These are phyloP conservation scores for Chrysochloris asiatica DNA, from an alignment of 2,113 vertebrate species.

Conservation along the genomic window DNA sequence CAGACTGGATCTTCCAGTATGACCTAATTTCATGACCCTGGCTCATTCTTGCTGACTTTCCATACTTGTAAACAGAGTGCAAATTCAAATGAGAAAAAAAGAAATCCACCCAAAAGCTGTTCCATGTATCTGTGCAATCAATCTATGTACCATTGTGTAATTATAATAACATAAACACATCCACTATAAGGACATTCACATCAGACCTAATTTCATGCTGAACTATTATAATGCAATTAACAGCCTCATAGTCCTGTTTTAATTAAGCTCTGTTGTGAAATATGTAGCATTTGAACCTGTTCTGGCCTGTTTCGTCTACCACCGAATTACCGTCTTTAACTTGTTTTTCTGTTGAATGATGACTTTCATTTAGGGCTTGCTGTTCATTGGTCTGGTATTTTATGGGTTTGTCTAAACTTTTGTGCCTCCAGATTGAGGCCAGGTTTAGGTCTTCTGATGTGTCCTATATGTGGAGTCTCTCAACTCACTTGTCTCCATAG, in stretches of 20 bases:
- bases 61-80: conserved; percentile 53
- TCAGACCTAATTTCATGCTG: conserved; percentile 83
- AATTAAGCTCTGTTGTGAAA: conserved; percentile 87
- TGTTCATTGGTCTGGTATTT: conserved; percentile 73
- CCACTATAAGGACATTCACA: conserved; percentile 78
- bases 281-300: conserved; percentile 86
- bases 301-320: conserved; percentile 82
- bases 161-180: conserved; percentile 82
- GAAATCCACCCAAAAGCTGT: conserved; percentile 62
- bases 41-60: conserved; percentile 66
- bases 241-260: conserved; percentile 81
- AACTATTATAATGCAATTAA: conserved; percentile 86
- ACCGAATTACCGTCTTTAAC: conserved; percentile 81
- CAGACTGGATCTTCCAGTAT: conserved; percentile 76
- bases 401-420: conserved; percentile 78
- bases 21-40: conserved; percentile 83
- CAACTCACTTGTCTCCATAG: conserved; percentile 78
- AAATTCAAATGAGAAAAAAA: conserved; percentile 33
- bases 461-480: conserved; percentile 81
- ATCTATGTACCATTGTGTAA: conserved; percentile 70
- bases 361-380: conserved; percentile 81
- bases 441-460: conserved; percentile 78
- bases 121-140: conserved; percentile 61
- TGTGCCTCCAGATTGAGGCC: conserved; percentile 76
- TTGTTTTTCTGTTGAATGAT: conserved; percentile 84